Conservation (phyloP, 2,888 invertebrate species). For the Pasiphila rectangulata region DNA sequence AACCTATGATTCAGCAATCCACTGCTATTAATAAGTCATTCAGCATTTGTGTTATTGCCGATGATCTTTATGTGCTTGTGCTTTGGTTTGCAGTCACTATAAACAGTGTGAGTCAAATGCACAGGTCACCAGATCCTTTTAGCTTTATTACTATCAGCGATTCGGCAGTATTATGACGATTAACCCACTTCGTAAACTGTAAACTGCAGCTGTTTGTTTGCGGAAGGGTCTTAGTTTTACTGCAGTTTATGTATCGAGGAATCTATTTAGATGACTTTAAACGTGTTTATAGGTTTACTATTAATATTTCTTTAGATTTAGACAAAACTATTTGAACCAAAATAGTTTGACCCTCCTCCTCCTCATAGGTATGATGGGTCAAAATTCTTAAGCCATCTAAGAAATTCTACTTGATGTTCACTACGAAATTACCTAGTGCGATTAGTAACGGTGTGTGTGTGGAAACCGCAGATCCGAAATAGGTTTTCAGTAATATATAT, state of each 20-base stretch:
- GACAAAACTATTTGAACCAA: no score
- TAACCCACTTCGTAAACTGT: slow-evolving; percentile 63
- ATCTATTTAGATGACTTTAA: no score
- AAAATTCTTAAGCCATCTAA: no score
- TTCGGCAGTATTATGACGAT: slow-evolving; percentile 53
- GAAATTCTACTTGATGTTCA: no score
- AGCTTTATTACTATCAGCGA: slow-evolving; percentile 49
- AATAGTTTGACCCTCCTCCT: no score
- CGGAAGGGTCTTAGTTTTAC: slow-evolving; percentile 44
- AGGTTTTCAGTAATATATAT: slow-evolving; percentile 11
- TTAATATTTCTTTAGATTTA: no score
- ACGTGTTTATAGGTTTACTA: no score
- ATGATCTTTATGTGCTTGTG: neutral
- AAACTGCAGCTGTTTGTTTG: slow-evolving; percentile 53
- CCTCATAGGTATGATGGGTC: no score
- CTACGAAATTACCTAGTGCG: neutral
- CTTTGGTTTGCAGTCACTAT: slow-evolving; percentile 30
- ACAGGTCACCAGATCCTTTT: slow-evolving; percentile 57
- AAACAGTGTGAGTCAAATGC: slow-evolving; percentile 56
- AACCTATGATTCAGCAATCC: neutral
- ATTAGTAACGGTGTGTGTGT: neutral
- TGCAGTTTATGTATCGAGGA: slow-evolving; percentile 11
- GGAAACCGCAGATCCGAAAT: slow-evolving; percentile 1
- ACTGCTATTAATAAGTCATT: neutral
- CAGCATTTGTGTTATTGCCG: neutral